phyloP scores from a whole-genome alignment of 2,113 vertebrate species.

The Lamprotornis superbus region DNA sequence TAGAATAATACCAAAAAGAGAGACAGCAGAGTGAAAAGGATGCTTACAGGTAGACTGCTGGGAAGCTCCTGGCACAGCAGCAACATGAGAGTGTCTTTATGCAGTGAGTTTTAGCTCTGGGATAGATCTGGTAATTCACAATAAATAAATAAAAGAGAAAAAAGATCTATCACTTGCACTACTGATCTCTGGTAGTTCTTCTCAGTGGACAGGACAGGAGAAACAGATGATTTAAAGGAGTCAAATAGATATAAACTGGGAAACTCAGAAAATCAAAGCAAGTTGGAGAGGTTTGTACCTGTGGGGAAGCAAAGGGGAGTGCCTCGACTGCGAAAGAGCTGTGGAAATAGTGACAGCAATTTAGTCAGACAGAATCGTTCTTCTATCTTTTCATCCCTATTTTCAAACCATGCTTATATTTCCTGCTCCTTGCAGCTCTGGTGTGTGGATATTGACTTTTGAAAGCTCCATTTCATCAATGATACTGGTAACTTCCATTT shows the following conservation, averaged over 20 bases:
- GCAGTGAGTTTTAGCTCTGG: background rate
- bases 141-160: background rate
- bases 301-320: background rate
- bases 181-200: background rate
- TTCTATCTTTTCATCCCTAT: background rate
- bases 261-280: background rate
- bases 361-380: background rate
- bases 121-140: background rate
- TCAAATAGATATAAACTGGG: background rate
- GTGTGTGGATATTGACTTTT: background rate
- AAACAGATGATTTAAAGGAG: background rate
- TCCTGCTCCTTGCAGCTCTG: background rate
- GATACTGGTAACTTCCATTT: background rate
- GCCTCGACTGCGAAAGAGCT: background rate
- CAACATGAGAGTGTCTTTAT: background rate
- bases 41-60: background rate
- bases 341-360: background rate
- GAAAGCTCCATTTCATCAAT: background rate
- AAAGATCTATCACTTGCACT: background rate
- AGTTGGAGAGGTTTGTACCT: background rate
- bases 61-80: background rate
- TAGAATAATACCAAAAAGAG: background rate
- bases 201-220: background rate
- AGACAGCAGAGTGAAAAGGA: background rate
- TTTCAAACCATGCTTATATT: background rate